A percentile compares a stretch with the other conserved stretches of the same genome.
These are phyloP conservation scores for Lagorchestes hirsutus DNA, from an alignment of 2,797 vertebrate genomes.

Conservation along the genomic window DNA sequence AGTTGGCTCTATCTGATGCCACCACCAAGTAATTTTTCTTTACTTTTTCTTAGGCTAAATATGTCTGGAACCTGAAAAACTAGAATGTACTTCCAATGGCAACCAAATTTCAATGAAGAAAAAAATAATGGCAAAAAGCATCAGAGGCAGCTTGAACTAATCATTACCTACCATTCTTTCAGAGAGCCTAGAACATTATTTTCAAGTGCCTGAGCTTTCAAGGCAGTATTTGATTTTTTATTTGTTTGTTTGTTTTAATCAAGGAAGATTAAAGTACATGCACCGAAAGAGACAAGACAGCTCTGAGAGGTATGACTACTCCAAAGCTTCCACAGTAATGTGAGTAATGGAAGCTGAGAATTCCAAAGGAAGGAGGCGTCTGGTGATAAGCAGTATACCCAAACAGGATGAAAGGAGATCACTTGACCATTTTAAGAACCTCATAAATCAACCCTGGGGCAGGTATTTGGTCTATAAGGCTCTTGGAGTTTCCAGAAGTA, in stretches of 20 bases:
- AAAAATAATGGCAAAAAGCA: slow-evolving; percentile 11
- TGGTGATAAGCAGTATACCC: neutral
- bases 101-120: slow-evolving; percentile 15
- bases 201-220: neutral
- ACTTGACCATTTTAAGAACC: neutral
- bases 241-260: neutral
- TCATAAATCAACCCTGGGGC: neutral
- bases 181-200: neutral
- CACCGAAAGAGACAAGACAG: neutral
- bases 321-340: neutral
- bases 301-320: neutral
- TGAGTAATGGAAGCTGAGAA: neutral
- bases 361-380: neutral
- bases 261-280: neutral
- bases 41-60: neutral
- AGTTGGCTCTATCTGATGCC: neutral
- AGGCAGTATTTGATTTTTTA: neutral
- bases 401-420: neutral
- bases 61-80: neutral
- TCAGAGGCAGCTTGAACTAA: neutral
- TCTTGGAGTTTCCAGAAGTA: neutral
- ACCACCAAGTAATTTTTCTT: neutral
- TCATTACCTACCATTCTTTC: neutral
- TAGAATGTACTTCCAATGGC: neutral
- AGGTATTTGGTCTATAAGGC: neutral